Percentiles rank a stretch among this genome's conserved stretches.
phyloP scores from a whole-genome alignment of 2,113 vertebrate genomes.

The Romanogobio albipinnatus region DNA sequence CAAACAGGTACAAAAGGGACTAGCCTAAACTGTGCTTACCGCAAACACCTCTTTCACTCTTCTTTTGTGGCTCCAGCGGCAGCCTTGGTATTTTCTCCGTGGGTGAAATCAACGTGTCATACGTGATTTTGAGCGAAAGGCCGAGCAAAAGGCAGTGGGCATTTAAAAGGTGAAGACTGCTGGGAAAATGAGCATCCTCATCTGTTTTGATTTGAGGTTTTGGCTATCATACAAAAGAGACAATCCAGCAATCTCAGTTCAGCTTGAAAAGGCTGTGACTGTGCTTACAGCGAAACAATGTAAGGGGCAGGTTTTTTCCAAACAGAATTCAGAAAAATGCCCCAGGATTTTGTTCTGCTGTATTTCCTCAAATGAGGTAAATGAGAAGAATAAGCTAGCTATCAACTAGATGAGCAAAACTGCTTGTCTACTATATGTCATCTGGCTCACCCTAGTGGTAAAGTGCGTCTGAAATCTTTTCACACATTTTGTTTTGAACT shows the following conservation, averaged over 20 bases:
- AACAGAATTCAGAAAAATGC: background rate
- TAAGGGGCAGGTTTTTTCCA: background rate
- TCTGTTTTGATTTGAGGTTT: constrained; percentile 47
- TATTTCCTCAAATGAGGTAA: background rate
- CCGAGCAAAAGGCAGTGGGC: constrained; percentile 68
- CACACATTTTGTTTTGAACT: constrained; percentile 10
- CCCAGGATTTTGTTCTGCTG: background rate
- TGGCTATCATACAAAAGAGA: constrained; percentile 23
- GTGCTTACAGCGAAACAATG: background rate
- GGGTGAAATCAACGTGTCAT: constrained; percentile 73
- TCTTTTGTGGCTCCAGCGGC: constrained; percentile 72
- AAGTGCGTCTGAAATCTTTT: background rate
- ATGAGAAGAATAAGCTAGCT: background rate
- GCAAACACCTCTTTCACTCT: constrained; percentile 78
- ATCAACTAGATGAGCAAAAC: background rate
- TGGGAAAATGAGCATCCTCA: constrained; percentile 64
- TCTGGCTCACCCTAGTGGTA: constrained; percentile 38
- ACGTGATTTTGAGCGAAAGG: constrained; percentile 71
- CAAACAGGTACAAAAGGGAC: constrained; percentile 62
- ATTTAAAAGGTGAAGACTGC: constrained; percentile 63
- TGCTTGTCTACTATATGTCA: background rate
- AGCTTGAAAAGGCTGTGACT: constrained; percentile 21
- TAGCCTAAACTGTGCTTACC: constrained; percentile 81
- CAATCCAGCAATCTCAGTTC: constrained; percentile 32
- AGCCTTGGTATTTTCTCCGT: constrained; percentile 72